These are phyloP conservation scores for Oreochromis grahami DNA, from an alignment of 2,797 vertebrate species.

Conservation along the genomic window DNA sequence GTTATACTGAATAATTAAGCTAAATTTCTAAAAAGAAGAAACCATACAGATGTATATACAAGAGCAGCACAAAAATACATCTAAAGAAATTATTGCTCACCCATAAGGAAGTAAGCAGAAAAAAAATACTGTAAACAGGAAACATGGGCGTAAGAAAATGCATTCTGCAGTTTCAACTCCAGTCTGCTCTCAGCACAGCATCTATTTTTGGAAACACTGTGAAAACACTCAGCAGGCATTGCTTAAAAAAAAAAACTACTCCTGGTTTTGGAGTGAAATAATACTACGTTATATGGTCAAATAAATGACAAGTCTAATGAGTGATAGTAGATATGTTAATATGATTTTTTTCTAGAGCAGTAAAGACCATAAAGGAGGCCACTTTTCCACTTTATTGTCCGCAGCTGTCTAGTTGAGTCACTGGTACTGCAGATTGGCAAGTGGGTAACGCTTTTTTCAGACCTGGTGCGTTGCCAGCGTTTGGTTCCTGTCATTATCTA, in stretches of 20 bases:
- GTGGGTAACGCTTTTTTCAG: constrained; percentile 15
- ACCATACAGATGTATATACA: background rate
- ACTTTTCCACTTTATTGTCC: constrained; percentile 53
- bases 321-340: constrained; percentile 35
- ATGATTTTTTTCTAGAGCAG: constrained; percentile 28
- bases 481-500: constrained; percentile 67
- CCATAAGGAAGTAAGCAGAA: constrained; percentile 48
- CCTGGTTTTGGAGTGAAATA: constrained; percentile 12
- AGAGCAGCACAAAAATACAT: constrained; percentile 12
- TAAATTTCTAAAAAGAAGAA: background rate
- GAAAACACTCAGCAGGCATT: constrained; percentile 40
- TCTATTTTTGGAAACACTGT: constrained; percentile 66
- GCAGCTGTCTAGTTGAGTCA: constrained; percentile 48
- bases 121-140: constrained; percentile 76
- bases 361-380: constrained; percentile 13
- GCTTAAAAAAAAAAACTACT: background rate
- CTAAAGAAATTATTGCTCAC: constrained; percentile 32
- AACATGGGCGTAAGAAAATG: constrained; percentile 70
- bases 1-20: background rate
- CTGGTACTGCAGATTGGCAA: constrained; percentile 33
- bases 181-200: constrained; percentile 47
- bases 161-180: constrained; percentile 64
- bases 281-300: constrained; percentile 29
- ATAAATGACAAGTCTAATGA: constrained; percentile 45
- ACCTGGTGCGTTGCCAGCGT: constrained; percentile 48